Conservation (phyloP, 2,113 vertebrate genomes). For the Synodontis membranacea region DNA sequence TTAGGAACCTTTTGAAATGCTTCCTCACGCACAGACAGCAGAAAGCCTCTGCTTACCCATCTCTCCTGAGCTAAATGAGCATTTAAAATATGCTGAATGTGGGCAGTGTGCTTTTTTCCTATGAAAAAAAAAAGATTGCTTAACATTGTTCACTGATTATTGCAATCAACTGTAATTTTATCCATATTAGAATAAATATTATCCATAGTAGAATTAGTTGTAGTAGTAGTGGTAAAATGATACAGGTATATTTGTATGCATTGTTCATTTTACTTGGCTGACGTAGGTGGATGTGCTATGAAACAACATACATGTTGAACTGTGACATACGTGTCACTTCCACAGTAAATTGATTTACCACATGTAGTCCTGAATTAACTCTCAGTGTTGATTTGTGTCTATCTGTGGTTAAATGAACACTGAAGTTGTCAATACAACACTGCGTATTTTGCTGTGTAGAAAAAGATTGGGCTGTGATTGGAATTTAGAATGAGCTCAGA, state of each 20-base stretch:
- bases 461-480: slow-evolving; percentile 36
- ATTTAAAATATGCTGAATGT: slow-evolving; percentile 24
- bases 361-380: not conserved
- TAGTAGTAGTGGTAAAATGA: too few relatives aligned
- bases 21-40: slow-evolving; percentile 19
- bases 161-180: not conserved
- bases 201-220: too few relatives aligned
- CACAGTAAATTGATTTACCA: not conserved
- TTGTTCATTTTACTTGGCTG: not conserved
- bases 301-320: not conserved
- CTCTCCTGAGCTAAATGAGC: not conserved
- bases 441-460: slow-evolving; percentile 2
- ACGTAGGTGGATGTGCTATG: not conserved
- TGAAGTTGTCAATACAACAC: not conserved
- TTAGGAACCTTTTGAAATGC: slow-evolving; percentile 43
- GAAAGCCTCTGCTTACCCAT: slow-evolving; percentile 22
- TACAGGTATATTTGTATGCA: not conserved
- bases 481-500: slow-evolving; percentile 50
- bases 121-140: not conserved
- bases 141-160: not conserved
- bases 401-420: slow-evolving; percentile 6
- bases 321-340: not conserved
- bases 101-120: not conserved
- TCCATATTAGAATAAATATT: too few relatives aligned
- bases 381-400: not conserved